Evolutionary conservation across 2,888 invertebrate species (phyloP).

Genomic region (Digitonthophagus gazella): DNA sequence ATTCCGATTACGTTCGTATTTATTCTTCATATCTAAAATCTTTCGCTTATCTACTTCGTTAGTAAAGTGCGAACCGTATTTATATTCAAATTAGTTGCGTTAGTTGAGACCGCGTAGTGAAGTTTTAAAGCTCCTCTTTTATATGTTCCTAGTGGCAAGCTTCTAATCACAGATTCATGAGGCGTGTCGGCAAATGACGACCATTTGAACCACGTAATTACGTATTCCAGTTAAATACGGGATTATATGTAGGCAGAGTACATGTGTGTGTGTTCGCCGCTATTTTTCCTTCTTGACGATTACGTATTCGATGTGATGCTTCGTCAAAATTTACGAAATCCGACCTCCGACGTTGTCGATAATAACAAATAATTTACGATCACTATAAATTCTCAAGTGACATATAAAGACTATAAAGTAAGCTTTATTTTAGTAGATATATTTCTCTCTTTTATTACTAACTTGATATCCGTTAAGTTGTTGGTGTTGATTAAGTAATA

Average conservation of each 20-base stretch:
- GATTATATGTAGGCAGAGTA: conserved; percentile 16
- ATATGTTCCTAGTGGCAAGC: conserved; percentile 2
- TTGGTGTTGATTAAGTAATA: background rate
- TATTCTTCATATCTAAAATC: background rate
- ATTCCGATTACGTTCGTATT: background rate
- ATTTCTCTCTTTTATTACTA: no score
- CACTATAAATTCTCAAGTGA: background rate
- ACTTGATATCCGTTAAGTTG: background rate
- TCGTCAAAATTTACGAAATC: conserved; percentile 10
- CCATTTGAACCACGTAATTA: conserved; percentile 26
- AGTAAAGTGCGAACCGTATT: background rate
- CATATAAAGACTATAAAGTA: no score
- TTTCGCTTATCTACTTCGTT: background rate
- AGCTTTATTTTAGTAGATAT: no score
- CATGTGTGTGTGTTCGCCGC: conserved; percentile 5
- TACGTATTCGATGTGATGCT: background rate
- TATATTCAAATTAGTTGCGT: background rate
- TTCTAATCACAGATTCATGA: conserved; percentile 20
- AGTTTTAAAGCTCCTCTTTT: background rate
- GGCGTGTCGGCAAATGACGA: conserved; percentile 25
- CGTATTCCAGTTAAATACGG: conserved; percentile 25
- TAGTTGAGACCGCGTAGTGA: background rate
- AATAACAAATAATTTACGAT: conserved; percentile 2
- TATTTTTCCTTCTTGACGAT: conserved; percentile 6
- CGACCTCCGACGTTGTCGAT: conserved; percentile 5